Evolutionary conservation across 2,113 vertebrate species (phyloP).

Genomic region (Petromus typicus): DNA sequence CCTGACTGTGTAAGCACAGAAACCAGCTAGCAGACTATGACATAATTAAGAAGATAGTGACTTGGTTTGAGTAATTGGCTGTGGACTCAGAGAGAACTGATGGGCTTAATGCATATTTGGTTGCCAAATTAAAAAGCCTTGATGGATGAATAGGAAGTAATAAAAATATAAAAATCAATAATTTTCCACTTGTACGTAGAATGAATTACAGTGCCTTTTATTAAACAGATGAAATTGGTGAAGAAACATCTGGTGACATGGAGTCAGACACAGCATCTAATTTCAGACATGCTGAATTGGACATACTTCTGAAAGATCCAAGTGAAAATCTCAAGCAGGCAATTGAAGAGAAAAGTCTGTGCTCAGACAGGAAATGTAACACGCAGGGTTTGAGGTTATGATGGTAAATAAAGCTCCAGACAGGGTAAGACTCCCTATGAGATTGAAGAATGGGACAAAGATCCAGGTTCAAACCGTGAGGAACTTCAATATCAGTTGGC

Average conservation of each 20-base stretch:
- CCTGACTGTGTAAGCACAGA: not conserved
- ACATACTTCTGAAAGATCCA: not conserved
- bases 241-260: not conserved
- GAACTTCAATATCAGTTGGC: not conserved
- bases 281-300: not conserved
- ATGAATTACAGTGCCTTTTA: not conserved
- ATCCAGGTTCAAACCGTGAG: not conserved
- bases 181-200: not conserved
- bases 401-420: not conserved
- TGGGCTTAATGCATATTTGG: not conserved
- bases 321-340: not conserved
- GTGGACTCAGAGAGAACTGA: not conserved
- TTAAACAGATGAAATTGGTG: not conserved
- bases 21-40: not conserved
- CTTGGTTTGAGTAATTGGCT: not conserved
- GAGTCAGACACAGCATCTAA: not conserved
- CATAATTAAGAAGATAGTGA: accelerated
- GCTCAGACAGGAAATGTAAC: not conserved
- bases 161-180: not conserved
- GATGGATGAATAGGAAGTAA: not conserved
- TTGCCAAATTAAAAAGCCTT: not conserved
- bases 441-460: not conserved
- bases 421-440: not conserved
- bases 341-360: not conserved
- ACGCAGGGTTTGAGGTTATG: not conserved